These are phyloP conservation scores for Ceratosolen fusciceps DNA, from an alignment of 1,140 invertebrate genomes.

Conservation along the genomic window DNA sequence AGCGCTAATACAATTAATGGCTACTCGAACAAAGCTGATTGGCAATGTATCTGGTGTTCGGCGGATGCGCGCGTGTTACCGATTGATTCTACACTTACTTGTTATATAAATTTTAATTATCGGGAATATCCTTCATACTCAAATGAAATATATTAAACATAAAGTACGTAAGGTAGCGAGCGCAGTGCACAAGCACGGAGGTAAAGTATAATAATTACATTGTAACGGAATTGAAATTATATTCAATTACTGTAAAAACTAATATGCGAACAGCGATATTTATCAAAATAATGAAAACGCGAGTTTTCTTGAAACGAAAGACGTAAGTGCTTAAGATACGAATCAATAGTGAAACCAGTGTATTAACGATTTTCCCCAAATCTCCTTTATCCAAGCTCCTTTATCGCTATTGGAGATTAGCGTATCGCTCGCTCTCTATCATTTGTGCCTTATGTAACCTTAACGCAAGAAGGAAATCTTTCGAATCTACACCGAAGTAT, in stretches of 20 bases:
- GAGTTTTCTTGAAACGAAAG: background rate
- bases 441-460: background rate
- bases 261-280: background rate
- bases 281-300: background rate
- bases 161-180: background rate
- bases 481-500: background rate
- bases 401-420: background rate
- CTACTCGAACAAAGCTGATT: slow-evolving; percentile 3
- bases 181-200: background rate
- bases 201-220: background rate
- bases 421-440: background rate
- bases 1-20: background rate
- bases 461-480: background rate
- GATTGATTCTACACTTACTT: too few relatives aligned
- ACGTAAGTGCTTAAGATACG: too few relatives aligned
- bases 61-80: too few relatives aligned
- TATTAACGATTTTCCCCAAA: too few relatives aligned
- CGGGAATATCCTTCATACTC: background rate
- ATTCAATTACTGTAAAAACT: background rate
- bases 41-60: background rate
- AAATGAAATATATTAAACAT: background rate
- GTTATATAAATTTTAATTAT: background rate
- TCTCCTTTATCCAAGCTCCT: too few relatives aligned
- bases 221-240: background rate
- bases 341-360: too few relatives aligned